Percentiles rank a stretch among this genome's conserved stretches.
phyloP scores from a whole-genome alignment of 2,888 invertebrate genomes.

The Myathropa florea region DNA sequence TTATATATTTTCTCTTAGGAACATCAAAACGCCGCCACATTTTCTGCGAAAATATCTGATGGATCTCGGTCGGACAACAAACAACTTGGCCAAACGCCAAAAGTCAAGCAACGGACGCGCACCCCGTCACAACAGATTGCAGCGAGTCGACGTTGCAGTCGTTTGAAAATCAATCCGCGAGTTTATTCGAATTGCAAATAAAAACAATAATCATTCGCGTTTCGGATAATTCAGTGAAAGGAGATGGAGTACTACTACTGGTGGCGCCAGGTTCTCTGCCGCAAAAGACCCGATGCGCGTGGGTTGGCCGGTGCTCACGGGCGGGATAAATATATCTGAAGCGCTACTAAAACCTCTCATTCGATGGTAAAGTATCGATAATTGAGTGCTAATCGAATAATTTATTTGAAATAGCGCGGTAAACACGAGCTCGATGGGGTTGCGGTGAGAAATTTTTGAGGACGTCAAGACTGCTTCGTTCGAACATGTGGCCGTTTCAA shows the following conservation, averaged over 20 bases:
- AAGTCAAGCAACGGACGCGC: neutral
- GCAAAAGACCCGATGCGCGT: neutral
- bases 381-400: slow-evolving; percentile 50
- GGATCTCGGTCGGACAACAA: neutral
- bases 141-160: neutral
- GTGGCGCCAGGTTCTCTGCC: neutral
- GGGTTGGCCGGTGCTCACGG: neutral
- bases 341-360: neutral
- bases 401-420: slow-evolving; percentile 29
- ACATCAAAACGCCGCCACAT: neutral
- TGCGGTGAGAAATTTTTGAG: neutral
- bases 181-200: neutral
- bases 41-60: neutral
- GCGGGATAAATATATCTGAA: slow-evolving; percentile 1
- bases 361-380: neutral
- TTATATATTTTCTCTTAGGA: neutral
- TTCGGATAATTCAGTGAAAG: neutral
- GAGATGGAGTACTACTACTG: neutral
- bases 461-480: neutral
- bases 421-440: neutral
- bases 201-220: neutral
- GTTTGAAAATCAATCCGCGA: neutral
- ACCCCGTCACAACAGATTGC: neutral
- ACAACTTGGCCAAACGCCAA: neutral
- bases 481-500: too few relatives aligned